phyloP scores from a whole-genome alignment of 2,113 vertebrate species.

The Dromiciops gliroides region DNA sequence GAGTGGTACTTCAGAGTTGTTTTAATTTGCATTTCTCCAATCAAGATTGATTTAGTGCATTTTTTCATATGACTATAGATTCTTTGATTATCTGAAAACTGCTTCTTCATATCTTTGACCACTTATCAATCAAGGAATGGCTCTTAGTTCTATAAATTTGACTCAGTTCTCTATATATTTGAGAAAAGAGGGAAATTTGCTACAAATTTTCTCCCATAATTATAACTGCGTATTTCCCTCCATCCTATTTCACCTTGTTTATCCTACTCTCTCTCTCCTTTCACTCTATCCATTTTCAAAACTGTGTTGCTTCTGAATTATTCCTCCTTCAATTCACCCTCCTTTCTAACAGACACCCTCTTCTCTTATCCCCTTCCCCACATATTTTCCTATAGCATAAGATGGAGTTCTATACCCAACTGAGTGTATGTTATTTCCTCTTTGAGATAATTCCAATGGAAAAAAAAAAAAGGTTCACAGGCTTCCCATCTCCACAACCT shows the following conservation, averaged over 20 bases:
- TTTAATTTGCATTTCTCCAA: too few relatives aligned
- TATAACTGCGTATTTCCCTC: not conserved
- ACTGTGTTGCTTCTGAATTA: not conserved
- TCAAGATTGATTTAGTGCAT: too few relatives aligned
- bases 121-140: not conserved
- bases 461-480: not conserved
- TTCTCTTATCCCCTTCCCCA: not conserved
- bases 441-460: not conserved
- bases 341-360: too few relatives aligned
- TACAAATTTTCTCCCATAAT: not conserved
- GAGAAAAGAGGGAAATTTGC: not conserved
- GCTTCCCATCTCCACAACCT: fast-evolving
- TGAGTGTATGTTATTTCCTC: not conserved
- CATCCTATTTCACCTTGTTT: not conserved
- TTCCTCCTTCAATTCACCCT: not conserved
- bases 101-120: not conserved
- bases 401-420: not conserved
- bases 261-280: not conserved
- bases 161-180: not conserved
- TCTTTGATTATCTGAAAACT: not conserved
- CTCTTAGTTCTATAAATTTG: not conserved
- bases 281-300: not conserved
- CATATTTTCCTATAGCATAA: not conserved
- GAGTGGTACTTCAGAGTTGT: too few relatives aligned
- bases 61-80: not conserved